Evolutionary conservation across 2,113 vertebrate species (phyloP).

Genomic region (Sorex araneus): DNA sequence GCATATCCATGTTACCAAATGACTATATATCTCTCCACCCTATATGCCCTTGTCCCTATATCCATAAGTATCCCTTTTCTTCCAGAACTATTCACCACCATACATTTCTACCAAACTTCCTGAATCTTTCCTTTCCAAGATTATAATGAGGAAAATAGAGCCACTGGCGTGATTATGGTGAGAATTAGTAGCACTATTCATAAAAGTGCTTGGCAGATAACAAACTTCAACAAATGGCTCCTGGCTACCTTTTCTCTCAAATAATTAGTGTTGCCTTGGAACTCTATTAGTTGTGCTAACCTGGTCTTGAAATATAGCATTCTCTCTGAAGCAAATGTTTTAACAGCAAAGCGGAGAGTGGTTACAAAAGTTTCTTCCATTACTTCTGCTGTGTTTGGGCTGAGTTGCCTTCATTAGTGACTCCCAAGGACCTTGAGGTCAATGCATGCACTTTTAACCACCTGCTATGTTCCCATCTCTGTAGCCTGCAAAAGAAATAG

Average conservation of each 20-base stretch:
- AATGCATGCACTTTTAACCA: background rate
- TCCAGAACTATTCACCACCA: background rate
- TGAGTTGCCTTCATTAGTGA: background rate
- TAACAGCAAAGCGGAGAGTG: conserved; percentile 1
- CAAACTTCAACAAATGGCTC: background rate
- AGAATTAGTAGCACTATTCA: background rate
- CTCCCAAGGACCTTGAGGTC: background rate
- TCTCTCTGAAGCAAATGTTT: conserved; percentile 54
- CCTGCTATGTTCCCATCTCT: background rate
- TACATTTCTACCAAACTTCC: background rate
- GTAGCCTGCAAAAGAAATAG: conserved; percentile 21
- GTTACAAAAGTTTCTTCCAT: background rate
- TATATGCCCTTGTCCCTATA: background rate
- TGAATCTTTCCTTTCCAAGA: background rate
- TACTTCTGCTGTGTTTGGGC: background rate
- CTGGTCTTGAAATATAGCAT: background rate
- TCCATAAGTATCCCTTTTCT: background rate
- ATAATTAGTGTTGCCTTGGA: background rate
- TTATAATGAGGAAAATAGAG: background rate
- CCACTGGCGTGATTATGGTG: background rate
- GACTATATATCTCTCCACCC: background rate
- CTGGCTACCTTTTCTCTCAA: conserved; percentile 48
- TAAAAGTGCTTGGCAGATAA: conserved; percentile 1
- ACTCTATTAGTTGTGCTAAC: background rate
- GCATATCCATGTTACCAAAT: background rate